Evolutionary conservation across 64 coral and sea anemone genomes (phyloP).

Genomic region (Hydrozoanthus tunicans): DNA sequence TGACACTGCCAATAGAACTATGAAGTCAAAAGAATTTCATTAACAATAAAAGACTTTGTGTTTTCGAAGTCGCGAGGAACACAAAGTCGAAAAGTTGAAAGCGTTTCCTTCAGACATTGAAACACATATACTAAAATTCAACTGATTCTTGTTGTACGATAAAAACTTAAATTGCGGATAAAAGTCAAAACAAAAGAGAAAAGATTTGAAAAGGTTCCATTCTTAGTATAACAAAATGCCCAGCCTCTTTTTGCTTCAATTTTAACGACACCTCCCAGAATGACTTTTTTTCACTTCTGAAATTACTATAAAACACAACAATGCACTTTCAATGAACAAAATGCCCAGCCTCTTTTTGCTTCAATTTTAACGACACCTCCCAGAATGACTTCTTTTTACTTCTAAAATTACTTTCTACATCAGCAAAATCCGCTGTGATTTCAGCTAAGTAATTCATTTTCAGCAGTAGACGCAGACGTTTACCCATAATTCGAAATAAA

Average conservation of each 20-base stretch:
- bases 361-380: neutral
- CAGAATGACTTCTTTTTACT: too few species aligned
- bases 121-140: neutral
- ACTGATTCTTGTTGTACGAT: too few species aligned
- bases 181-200: neutral
- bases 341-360: neutral
- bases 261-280: neutral
- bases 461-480: too few species aligned
- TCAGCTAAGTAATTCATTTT: neutral
- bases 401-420: too few species aligned
- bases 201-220: neutral
- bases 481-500: too few species aligned
- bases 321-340: too few species aligned
- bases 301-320: too few species aligned
- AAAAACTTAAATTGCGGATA: neutral
- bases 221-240: too few species aligned
- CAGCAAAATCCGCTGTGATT: neutral
- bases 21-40: slow-evolving; percentile 5
- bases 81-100: neutral
- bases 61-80: neutral
- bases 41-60: neutral
- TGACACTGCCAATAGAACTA: neutral
- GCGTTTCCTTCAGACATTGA: neutral
- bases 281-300: too few species aligned
- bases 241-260: neutral